Percentiles rank a stretch among this genome's conserved stretches.
These are phyloP conservation scores for Neodiprion lecontei DNA, from an alignment of 1,140 invertebrate genomes.

Conservation along the genomic window DNA sequence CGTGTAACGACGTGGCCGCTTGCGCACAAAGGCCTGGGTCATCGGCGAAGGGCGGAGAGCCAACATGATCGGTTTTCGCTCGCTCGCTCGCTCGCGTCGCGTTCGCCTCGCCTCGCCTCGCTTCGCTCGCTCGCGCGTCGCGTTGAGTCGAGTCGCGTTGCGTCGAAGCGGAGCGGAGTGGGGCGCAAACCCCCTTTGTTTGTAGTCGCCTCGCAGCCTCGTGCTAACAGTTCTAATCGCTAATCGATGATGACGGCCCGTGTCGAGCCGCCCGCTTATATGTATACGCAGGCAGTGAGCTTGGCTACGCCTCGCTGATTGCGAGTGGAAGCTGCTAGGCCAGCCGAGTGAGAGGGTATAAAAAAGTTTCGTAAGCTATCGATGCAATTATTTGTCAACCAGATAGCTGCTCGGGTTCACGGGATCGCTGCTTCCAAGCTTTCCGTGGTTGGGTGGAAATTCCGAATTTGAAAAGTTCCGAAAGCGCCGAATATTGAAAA, in stretches of 20 bases:
- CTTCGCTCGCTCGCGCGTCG: too few species aligned
- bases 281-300: not conserved
- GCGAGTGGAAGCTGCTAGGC: not conserved
- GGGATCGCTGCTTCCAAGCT: too few species aligned
- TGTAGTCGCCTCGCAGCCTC: slow-evolving; percentile 3
- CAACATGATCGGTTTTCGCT: not conserved
- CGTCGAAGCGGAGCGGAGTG: not conserved
- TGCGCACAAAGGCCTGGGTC: not conserved
- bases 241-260: not conserved
- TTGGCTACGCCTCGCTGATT: not conserved
- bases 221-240: slow-evolving; percentile 7
- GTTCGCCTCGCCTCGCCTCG: too few species aligned
- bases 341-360: too few species aligned
- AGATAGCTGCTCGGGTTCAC: too few species aligned
- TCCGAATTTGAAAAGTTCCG: too few species aligned
- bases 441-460: too few species aligned
- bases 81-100: not conserved
- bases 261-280: not conserved
- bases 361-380: too few species aligned
- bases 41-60: not conserved
- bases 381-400: too few species aligned
- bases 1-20: not conserved
- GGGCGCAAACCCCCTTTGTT: not conserved
- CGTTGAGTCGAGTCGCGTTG: too few species aligned
- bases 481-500: too few species aligned